Base-by-base conservation (phyloP, 2,797 vertebrate genomes). In the Lutjanus campechanus region DNA sequence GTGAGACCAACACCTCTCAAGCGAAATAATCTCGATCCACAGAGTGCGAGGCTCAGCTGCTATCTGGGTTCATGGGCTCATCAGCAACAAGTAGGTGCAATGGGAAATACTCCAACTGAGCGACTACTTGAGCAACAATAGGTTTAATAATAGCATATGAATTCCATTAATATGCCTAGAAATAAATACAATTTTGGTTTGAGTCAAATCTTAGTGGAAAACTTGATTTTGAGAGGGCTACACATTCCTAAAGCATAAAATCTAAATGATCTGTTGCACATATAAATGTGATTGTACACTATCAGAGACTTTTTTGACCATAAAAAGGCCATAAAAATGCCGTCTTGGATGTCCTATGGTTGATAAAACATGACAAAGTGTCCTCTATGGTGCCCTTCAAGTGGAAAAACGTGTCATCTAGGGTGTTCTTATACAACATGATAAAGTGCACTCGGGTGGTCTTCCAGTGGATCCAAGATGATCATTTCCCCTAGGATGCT, bases 21-120 rank as follows among this genome's bases (percentile, higher is more conserved):
- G 69, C 77, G 58, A 81, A 82, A 78, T 76, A 75, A 67, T 66
- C 71, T 67, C 49, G 40, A n/a, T 72, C 54, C 63, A 63, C 55
- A 41, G 29, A 13, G 41, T 20, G 11, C 54, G 44, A 54, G 61
- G 51, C 69, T 80, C 54, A 46, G 54, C 51, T 46, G 20, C 71
- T 61, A 5, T 63, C 16, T 58, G 47, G 19, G 63, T 46, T 65
- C 61, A 73, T 1, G 8, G 55, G n/a, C 61, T 80, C 75, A 74
- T 53, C 49, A 79, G 63, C 54, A 79, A 63, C 43, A 75, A 80
- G 66, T 71, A 25, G 62, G 56, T 6, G 54, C 36, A 29, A 13
- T 19, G 22, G 44, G 11, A 76, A 58, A 82, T 47, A 54, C 20
- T 67, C 29, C 41, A 29, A 51, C 11, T 46, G 13, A 68, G 19